Base-by-base conservation (phyloP, 2,888 invertebrate genomes). In the Andrena dorsata region DNA sequence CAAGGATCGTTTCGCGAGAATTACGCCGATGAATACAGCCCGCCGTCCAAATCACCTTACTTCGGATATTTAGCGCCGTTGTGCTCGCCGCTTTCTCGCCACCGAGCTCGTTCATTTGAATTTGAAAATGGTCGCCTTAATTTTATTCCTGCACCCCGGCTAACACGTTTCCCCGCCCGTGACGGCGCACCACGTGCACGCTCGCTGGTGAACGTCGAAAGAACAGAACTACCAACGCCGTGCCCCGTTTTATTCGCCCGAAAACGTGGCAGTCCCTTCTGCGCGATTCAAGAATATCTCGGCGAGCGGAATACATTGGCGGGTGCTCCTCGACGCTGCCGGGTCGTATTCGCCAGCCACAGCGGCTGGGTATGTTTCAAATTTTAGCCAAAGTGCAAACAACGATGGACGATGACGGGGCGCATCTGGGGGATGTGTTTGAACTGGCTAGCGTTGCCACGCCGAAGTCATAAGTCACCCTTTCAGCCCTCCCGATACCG, bases 401-500 rank as follows among this genome's bases (percentile, higher is more conserved):
- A 87, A 80, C 71, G 80, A 71, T 35, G 73, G 28, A 75, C 70
- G 73, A 56, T 80, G 82, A 70, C 78, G 61, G 35, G 76, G 77
- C 64, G 64, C 76, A 84, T 76, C 66, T 66, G 80, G 35, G 41
- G 70, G 76, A 77, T 63, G 76, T 82, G 78, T 85, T 86, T 77
- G 85, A 70, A 76, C 71, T 82, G 85, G 83, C 30, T 75, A 77
- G 20, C 30, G 80, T 58, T 74, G 61, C 77, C 35, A 66, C 47
- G 69, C 10, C 58, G 70, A 78, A 88, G 78, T 83, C 83, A 83
- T 86, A 88, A 88, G 86, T 88, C 82, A 83, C 41, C 68, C 26
- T 64, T 79, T 73, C 66, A 70, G 53, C 69, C 53, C 47, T 73
- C 68, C 35, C 75, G 77, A 85, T 80, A 87, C 77, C 73, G 75